Evolutionary conservation across 2,888 invertebrate species (phyloP).

Genomic region (Agonopterix heracliana): DNA sequence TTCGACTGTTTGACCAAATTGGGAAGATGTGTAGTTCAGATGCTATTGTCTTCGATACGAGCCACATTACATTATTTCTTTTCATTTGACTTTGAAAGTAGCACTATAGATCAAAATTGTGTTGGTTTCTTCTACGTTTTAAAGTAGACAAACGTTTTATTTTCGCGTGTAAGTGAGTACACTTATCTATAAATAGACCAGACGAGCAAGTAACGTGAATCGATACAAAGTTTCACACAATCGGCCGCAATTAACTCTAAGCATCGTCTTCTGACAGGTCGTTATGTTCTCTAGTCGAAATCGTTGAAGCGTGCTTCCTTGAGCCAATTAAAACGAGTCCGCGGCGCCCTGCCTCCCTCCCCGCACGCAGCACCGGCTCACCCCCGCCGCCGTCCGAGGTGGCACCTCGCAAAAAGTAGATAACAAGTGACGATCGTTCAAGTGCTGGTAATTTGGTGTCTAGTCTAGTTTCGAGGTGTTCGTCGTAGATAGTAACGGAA

Average conservation of each 20-base stretch:
- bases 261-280: conserved; percentile 9
- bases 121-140: too few species aligned
- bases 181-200: neutral
- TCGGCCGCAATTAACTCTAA: conserved; percentile 1
- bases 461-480: too few species aligned
- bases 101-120: too few species aligned
- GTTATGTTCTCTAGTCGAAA: conserved; percentile 32
- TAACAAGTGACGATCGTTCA: conserved; percentile 17
- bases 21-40: too few species aligned
- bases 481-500: too few species aligned
- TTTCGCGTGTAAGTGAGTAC: neutral
- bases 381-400: conserved; percentile 11
- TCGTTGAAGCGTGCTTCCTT: conserved; percentile 62
- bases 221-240: conserved; percentile 6
- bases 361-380: conserved; percentile 1
- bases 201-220: neutral
- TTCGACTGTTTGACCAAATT: too few species aligned
- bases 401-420: conserved; percentile 34
- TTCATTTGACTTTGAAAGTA: too few species aligned
- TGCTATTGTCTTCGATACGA: too few species aligned
- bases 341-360: conserved; percentile 20
- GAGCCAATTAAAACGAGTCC: conserved; percentile 55
- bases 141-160: too few species aligned
- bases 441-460: too few species aligned
- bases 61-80: too few species aligned